A percentile compares a stretch with the other conserved stretches of the same genome.
Evolutionary conservation across 2,113 vertebrate genomes (phyloP).

Genomic region (Rhinolophus ferrumequinum): DNA sequence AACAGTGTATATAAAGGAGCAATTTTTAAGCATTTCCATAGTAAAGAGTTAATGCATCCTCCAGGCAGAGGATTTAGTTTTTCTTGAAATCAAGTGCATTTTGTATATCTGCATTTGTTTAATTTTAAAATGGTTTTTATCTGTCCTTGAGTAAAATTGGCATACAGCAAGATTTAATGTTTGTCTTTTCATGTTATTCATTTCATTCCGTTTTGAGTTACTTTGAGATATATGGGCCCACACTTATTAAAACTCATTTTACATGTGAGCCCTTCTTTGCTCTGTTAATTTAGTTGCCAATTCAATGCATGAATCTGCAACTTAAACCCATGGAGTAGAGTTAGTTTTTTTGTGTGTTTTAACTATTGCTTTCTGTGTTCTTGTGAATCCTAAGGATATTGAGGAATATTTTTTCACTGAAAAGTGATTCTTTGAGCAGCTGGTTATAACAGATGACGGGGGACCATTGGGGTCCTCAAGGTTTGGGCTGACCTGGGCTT

Average conservation of each 20-base stretch:
- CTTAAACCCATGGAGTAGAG: not conserved
- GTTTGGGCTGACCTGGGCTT: not conserved
- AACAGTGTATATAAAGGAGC: not conserved
- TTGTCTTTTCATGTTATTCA: not conserved
- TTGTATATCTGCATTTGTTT: not conserved
- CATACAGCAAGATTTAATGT: not conserved
- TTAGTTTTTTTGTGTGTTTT: not conserved
- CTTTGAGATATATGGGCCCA: not conserved
- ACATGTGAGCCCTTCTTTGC: not conserved
- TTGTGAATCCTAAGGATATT: not conserved
- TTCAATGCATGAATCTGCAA: not conserved
- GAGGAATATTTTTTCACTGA: conserved; percentile 10
- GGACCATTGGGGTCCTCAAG: not conserved
- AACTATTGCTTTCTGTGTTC: not conserved
- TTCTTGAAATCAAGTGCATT: not conserved
- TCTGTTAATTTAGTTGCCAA: not conserved
- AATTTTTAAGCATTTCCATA: not conserved
- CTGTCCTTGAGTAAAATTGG: not conserved
- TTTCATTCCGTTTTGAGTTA: conserved; percentile 12
- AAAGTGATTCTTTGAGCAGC: not conserved
- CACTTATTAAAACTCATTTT: not conserved
- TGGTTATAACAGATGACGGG: not conserved
- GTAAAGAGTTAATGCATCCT: not conserved
- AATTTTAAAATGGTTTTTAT: not conserved
- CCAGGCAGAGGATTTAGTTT: not conserved